phyloP scores from a whole-genome alignment of 2,797 vertebrate species.

The Epinephelus awoara region DNA sequence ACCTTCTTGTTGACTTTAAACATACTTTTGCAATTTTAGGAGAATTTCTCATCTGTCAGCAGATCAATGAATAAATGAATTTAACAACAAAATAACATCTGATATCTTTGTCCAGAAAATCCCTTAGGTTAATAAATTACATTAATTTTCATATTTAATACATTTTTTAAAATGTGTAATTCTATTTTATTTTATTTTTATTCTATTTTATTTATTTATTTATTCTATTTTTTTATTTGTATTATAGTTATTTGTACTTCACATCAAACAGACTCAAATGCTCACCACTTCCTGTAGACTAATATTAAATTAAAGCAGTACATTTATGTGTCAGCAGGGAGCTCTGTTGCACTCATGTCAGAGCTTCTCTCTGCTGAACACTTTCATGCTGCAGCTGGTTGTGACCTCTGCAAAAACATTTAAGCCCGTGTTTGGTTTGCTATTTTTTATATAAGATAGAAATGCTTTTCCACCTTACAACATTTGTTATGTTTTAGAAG shows the following conservation, averaged over 20 bases:
- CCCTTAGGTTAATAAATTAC: neutral
- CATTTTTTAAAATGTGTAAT: neutral
- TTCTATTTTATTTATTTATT: neutral
- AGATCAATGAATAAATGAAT: neutral
- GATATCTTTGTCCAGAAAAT: neutral
- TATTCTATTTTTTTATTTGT: neutral
- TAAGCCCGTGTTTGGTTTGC: neutral
- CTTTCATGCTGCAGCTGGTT: neutral
- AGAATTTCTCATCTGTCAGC: neutral
- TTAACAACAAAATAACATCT: neutral
- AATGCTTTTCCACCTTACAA: neutral
- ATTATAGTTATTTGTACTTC: neutral
- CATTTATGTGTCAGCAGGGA: conserved; percentile 38
- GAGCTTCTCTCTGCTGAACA: neutral
- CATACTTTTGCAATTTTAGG: neutral
- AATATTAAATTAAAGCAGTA: conserved; percentile 11
- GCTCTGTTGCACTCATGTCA: conserved; percentile 44
- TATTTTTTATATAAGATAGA: neutral
- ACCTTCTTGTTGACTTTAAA: neutral
- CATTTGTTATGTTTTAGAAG: neutral
- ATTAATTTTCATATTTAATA: neutral
- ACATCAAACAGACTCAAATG: neutral
- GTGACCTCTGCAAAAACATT: conserved; percentile 2
- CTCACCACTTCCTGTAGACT: neutral
- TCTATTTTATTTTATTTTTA: neutral